Evolutionary conservation across 2,888 invertebrate species (phyloP).

Genomic region (Alloplasta piceator): DNA sequence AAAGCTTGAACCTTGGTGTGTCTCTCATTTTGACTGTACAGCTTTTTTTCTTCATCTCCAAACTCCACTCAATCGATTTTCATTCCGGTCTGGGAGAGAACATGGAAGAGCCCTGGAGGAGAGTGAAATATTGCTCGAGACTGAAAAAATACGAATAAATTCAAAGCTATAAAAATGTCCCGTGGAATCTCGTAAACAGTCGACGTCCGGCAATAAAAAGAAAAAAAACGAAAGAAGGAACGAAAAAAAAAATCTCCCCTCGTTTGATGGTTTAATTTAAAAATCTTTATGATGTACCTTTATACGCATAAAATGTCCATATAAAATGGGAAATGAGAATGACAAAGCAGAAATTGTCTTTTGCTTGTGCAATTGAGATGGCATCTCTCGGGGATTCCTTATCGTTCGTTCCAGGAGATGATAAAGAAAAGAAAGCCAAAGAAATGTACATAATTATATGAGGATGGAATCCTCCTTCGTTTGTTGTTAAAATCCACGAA

Average conservation of each 20-base stretch:
- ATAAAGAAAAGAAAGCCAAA: conserved; percentile 24
- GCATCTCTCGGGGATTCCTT: too few species aligned
- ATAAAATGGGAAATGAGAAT: neutral
- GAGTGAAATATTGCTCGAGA: too few species aligned
- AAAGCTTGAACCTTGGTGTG: too few species aligned
- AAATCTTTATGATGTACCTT: conserved; percentile 4
- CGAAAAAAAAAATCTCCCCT: too few species aligned
- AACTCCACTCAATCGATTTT: neutral
- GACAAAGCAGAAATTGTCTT: neutral
- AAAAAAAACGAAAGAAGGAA: too few species aligned
- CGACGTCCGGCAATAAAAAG: conserved; percentile 33
- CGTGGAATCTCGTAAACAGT: conserved; percentile 21
- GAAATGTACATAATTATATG: too few species aligned
- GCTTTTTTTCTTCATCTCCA: too few species aligned
- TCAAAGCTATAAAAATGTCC: conserved; percentile 34
- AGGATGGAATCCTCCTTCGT: too few species aligned
- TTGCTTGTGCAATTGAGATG: neutral
- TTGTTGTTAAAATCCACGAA: too few species aligned
- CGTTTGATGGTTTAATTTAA: conserved; percentile 24
- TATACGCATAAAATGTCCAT: neutral
- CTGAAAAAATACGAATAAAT: conserved; percentile 25
- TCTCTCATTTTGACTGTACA: too few species aligned
- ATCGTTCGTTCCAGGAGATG: conserved; percentile 31
- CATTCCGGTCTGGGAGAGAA: neutral
- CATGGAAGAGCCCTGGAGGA: too few species aligned